phyloP scores from a whole-genome alignment of 2,797 vertebrate genomes.

The Rhyacichthys aspro region DNA sequence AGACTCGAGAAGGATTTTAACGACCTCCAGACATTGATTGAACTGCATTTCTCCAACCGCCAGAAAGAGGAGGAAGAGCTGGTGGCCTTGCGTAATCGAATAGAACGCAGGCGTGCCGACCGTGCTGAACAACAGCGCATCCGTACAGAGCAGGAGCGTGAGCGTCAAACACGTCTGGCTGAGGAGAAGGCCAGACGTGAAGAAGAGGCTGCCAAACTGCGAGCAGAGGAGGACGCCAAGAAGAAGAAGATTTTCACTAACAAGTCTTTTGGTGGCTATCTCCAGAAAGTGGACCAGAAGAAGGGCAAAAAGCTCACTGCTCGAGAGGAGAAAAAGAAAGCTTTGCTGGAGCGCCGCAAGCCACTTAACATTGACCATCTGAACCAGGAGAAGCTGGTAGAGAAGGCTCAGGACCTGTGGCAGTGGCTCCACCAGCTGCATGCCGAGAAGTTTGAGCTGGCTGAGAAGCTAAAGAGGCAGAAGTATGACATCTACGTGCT shows the following conservation, averaged over 20 bases:
- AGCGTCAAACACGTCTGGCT: conserved; percentile 64
- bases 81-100: conserved; percentile 73
- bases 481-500: conserved; percentile 83
- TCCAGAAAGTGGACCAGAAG: conserved; percentile 84
- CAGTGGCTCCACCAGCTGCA: conserved; percentile 81
- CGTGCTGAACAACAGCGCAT: conserved; percentile 79
- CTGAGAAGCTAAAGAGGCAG: conserved; percentile 81
- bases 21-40: conserved; percentile 83
- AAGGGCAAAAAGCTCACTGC: conserved; percentile 83
- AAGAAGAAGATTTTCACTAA: conserved; percentile 83
- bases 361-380: conserved; percentile 84
- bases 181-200: conserved; percentile 79
- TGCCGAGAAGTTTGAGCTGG: conserved; percentile 81
- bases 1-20: conserved; percentile 83
- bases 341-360: conserved; percentile 78
- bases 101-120: conserved; percentile 77
- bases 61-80: conserved; percentile 87
- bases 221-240: conserved; percentile 82
- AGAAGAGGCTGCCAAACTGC: conserved; percentile 77
- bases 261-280: conserved; percentile 82
- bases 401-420: conserved; percentile 82
- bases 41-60: conserved; percentile 80
- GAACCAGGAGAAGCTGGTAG: conserved; percentile 80
- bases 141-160: conserved; percentile 73
- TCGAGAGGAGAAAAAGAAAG: conserved; percentile 84